phyloP scores from a whole-genome alignment of 2,888 invertebrate genomes.

The Tetragonisca angustula region DNA sequence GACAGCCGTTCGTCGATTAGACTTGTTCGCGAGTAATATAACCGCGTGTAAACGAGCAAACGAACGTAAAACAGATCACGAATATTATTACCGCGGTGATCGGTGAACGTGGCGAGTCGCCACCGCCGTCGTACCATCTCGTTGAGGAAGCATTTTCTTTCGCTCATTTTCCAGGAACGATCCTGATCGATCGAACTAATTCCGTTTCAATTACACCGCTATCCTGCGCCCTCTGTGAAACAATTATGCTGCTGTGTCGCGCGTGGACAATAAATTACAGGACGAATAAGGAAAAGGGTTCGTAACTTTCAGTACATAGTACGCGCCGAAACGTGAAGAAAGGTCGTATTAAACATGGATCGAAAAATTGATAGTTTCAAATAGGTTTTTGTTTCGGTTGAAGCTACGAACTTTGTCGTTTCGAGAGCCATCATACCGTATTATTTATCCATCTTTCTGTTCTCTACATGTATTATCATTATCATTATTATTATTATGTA shows the following conservation, averaged over 20 bases:
- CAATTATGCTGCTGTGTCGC: constrained; percentile 35
- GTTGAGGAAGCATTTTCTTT: constrained; percentile 37
- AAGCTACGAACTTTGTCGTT: too few species aligned
- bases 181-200: background rate
- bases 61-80: constrained; percentile 48
- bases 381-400: too few species aligned
- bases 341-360: too few species aligned
- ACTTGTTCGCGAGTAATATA: constrained; percentile 41
- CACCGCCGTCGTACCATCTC: constrained; percentile 27
- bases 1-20: constrained; percentile 43
- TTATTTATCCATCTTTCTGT: too few species aligned
- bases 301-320: too few species aligned
- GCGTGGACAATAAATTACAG: too few species aligned
- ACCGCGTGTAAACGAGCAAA: constrained; percentile 39
- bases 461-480: too few species aligned
- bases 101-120: constrained; percentile 27
- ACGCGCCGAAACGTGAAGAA: too few species aligned
- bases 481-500: too few species aligned
- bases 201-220: constrained; percentile 35
- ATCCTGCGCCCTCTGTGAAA: constrained; percentile 28
- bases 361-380: too few species aligned
- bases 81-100: constrained; percentile 52
- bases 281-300: too few species aligned
- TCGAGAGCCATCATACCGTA: too few species aligned
- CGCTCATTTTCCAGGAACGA: background rate